A percentile compares a stretch with the other conserved stretches of the same genome.
Conservation (phyloP, 2,797 vertebrate genomes). For the Pipistrellus pygmaeus region DNA sequence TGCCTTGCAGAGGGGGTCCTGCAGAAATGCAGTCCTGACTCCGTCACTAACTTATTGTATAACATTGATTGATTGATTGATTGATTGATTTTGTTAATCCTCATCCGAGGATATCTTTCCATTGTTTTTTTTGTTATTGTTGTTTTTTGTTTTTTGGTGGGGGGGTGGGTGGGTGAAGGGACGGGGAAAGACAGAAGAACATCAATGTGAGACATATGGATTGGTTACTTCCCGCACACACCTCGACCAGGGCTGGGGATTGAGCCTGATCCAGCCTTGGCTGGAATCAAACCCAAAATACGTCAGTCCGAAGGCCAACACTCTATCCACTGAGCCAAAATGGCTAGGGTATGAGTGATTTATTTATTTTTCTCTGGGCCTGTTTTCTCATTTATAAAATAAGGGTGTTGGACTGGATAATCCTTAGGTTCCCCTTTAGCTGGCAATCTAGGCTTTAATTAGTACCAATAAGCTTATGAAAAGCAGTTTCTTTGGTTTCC, state of each 20-base stretch:
- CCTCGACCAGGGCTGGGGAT: too few relatives aligned
- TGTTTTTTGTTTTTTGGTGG: too few relatives aligned
- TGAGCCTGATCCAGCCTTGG: too few relatives aligned
- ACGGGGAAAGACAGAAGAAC: too few relatives aligned
- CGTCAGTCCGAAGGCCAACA: too few relatives aligned
- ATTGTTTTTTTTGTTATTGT: too few relatives aligned
- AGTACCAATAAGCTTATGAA: not conserved
- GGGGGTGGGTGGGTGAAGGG: too few relatives aligned
- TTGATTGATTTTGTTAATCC: not conserved
- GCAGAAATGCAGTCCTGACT: not conserved
- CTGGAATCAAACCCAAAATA: too few relatives aligned
- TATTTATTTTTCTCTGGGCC: conserved; percentile 32
- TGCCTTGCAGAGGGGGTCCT: not conserved
- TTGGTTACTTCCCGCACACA: too few relatives aligned
- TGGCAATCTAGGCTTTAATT: conserved; percentile 45
- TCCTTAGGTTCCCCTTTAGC: not conserved
- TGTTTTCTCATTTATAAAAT: conserved; percentile 61
- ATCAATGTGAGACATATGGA: too few relatives aligned
- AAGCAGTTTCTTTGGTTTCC: conserved; percentile 55
- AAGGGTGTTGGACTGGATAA: not conserved
- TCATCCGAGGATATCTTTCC: too few relatives aligned
- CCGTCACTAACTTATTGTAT: not conserved
- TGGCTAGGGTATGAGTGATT: not conserved
- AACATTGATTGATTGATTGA: not conserved
- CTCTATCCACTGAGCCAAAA: too few relatives aligned